A percentile compares a stretch with the other conserved stretches of the same genome.
These are phyloP conservation scores for Scleropages formosus DNA, from an alignment of 2,797 vertebrate genomes.

Conservation along the genomic window DNA sequence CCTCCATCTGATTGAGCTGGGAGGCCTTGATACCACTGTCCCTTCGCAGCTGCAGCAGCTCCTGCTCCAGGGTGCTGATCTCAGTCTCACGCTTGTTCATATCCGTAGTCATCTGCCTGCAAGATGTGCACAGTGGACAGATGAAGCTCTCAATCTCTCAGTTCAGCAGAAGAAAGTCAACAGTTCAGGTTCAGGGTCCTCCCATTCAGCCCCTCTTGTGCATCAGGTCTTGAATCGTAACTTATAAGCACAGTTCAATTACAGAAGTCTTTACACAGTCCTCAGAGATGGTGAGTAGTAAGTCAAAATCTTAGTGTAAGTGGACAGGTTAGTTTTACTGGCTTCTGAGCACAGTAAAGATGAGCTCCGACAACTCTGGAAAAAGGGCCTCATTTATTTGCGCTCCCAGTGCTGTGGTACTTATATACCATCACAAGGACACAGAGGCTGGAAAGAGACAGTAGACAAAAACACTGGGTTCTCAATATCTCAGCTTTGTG, in stretches of 20 bases:
- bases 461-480: constrained; percentile 49
- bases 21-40: constrained; percentile 79
- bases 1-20: constrained; percentile 78
- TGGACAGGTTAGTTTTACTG: neutral
- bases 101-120: constrained; percentile 62
- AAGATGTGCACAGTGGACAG: constrained; percentile 24
- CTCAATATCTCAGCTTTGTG: constrained; percentile 42
- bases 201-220: constrained; percentile 11
- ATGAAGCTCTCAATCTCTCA: neutral
- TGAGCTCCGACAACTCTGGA: constrained; percentile 12
- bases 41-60: constrained; percentile 67
- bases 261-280: neutral
- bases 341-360: neutral
- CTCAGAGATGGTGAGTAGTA: neutral
- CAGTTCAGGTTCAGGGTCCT: neutral
- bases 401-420: constrained; percentile 29
- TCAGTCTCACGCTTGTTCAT: constrained; percentile 73
- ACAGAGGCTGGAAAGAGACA: constrained; percentile 48
- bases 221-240: constrained; percentile 15
- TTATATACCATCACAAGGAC: constrained; percentile 54
- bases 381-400: too few species aligned
- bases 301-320: too few species aligned
- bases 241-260: neutral
- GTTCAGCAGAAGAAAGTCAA: neutral
- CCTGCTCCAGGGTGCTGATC: constrained; percentile 70